phyloP scores from a whole-genome alignment of 2,888 invertebrate species.

The Keiferia lycopersicella region DNA sequence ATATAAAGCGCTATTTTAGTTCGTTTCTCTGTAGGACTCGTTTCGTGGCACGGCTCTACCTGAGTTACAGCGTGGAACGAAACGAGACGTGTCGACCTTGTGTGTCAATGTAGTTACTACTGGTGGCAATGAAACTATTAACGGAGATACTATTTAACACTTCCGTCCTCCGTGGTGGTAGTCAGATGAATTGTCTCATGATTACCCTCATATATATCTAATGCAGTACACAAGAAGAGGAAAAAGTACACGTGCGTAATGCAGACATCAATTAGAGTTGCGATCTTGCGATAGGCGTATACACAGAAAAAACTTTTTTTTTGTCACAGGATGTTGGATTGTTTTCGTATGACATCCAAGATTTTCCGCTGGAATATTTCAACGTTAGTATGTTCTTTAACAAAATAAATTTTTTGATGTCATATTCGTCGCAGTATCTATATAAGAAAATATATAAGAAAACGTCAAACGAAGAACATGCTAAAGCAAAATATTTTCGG shows the following conservation, averaged over 20 bases:
- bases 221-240: too few relatives aligned
- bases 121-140: conserved; percentile 16
- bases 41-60: not conserved
- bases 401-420: too few relatives aligned
- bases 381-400: too few relatives aligned
- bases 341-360: too few relatives aligned
- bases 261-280: not conserved
- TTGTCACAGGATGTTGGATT: too few relatives aligned
- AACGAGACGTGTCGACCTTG: conserved; percentile 13
- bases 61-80: conserved; percentile 8
- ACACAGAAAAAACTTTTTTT: too few relatives aligned
- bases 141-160: conserved; percentile 1
- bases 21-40: too few relatives aligned
- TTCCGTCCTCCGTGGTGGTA: not conserved
- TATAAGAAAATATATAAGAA: not conserved
- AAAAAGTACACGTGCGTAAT: not conserved
- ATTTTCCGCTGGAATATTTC: too few relatives aligned
- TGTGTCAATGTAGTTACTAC: not conserved
- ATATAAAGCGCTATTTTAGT: too few relatives aligned
- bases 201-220: not conserved
- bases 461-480: not conserved
- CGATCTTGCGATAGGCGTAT: too few relatives aligned
- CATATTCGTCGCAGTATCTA: not conserved
- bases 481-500: not conserved
- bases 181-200: not conserved